Evolutionary conservation across 2,797 vertebrate genomes (phyloP).

Genomic region (Hydrocynus forskahlii): DNA sequence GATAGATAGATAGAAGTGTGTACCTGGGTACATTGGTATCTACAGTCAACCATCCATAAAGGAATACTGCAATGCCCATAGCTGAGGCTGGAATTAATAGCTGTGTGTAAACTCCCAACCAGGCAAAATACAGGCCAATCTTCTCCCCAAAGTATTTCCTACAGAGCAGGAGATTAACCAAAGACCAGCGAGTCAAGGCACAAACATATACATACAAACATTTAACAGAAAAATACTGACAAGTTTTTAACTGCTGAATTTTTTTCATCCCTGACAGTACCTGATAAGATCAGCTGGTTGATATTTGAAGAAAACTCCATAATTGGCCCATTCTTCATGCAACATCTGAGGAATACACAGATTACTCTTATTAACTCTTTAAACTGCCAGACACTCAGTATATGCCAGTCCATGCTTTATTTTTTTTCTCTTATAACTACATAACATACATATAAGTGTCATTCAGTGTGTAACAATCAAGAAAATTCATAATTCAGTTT

Average conservation of each 20-base stretch:
- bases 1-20: slow-evolving; percentile 8
- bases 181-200: background rate
- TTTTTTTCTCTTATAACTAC: background rate
- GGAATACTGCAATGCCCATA: slow-evolving; percentile 93
- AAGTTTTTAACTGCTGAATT: background rate
- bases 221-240: background rate
- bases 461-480: too few species aligned
- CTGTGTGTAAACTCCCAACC: slow-evolving; percentile 96
- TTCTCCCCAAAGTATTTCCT: slow-evolving; percentile 99
- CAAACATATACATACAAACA: background rate
- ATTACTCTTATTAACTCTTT: background rate
- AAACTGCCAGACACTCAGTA: background rate
- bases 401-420: background rate
- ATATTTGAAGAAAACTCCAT: slow-evolving; percentile 95
- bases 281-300: slow-evolving; percentile 97
- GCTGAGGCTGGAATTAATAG: slow-evolving; percentile 95
- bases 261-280: slow-evolving; percentile 68
- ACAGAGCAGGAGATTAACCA: slow-evolving; percentile 10
- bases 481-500: too few species aligned
- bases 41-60: slow-evolving; percentile 93
- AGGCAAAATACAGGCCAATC: slow-evolving; percentile 97
- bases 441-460: background rate
- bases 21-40: slow-evolving; percentile 95
- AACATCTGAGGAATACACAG: slow-evolving; percentile 78
- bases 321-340: slow-evolving; percentile 96